Evolutionary conservation across 2,113 vertebrate species (phyloP).

Genomic region (Paratilapia polleni): DNA sequence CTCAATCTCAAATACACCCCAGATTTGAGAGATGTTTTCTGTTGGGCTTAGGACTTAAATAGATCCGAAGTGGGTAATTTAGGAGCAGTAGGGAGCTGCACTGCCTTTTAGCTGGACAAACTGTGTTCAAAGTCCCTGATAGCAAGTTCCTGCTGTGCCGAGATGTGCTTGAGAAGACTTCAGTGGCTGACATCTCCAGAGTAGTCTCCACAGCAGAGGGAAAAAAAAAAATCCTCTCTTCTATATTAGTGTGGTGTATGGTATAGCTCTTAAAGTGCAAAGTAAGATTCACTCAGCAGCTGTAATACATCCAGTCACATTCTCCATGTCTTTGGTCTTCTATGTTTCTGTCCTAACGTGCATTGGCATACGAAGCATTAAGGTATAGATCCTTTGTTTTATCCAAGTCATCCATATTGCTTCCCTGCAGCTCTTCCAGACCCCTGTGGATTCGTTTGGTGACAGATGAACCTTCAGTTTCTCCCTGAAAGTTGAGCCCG

Average conservation of each 20-base stretch:
- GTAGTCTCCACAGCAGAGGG: not conserved
- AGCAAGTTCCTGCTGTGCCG: not conserved
- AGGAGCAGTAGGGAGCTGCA: not conserved
- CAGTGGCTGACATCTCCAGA: not conserved
- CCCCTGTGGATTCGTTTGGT: not conserved
- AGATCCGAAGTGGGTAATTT: not conserved
- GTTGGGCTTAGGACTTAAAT: not conserved
- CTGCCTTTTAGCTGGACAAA: constrained; percentile 1
- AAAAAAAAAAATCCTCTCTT: not conserved
- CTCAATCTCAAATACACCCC: not conserved
- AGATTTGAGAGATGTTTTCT: not conserved
- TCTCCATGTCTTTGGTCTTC: not conserved
- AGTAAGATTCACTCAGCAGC: not conserved
- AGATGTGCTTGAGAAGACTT: not conserved
- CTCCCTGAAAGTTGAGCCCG: not conserved
- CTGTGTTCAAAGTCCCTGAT: not conserved
- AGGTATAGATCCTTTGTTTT: not conserved
- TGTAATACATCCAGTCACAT: not conserved
- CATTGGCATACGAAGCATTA: not conserved
- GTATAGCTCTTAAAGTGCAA: not conserved
- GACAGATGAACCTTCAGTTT: not conserved
- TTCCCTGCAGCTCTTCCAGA: not conserved
- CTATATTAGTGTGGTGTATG: not conserved
- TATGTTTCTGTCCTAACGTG: not conserved
- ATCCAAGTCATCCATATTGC: not conserved